These are phyloP conservation scores for Phocides pigmalion DNA, from an alignment of 1,140 invertebrate species.

Conservation along the genomic window DNA sequence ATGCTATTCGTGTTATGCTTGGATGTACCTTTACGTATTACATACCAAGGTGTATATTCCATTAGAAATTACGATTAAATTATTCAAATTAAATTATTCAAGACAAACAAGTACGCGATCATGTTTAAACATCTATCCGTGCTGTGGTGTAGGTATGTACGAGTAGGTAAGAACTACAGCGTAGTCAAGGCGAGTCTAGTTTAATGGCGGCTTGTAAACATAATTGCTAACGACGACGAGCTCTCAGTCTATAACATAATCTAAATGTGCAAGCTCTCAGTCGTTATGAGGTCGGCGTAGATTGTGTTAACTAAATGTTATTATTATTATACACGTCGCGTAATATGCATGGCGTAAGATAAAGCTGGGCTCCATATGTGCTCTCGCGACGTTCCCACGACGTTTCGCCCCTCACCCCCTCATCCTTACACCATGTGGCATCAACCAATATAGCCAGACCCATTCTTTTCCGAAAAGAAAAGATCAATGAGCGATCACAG, in stretches of 20 bases:
- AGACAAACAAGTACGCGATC: conserved; percentile 30
- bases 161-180: conserved; percentile 29
- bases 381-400: conserved; percentile 69
- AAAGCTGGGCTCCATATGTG: conserved; percentile 80
- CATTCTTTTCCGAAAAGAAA: conserved; percentile 38
- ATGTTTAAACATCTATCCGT: conserved; percentile 34
- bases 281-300: conserved; percentile 58
- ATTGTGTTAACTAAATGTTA: conserved; percentile 70
- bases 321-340: conserved; percentile 67
- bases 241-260: conserved; percentile 41
- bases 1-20: not conserved
- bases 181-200: conserved; percentile 38
- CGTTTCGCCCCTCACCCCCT: conserved; percentile 47
- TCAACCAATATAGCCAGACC: conserved; percentile 56
- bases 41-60: conserved; percentile 6
- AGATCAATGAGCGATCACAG: conserved; percentile 31
- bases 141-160: conserved; percentile 7
- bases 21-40: not conserved
- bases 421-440: conserved; percentile 64
- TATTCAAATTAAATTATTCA: conserved; percentile 41
- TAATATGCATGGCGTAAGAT: conserved; percentile 70
- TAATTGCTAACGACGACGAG: conserved; percentile 22
- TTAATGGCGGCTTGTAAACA: conserved; percentile 36
- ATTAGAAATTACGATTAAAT: conserved; percentile 35
- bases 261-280: conserved; percentile 54